Evolutionary conservation across 2,797 vertebrate species (phyloP).

Genomic region (Tangara arthus): DNA sequence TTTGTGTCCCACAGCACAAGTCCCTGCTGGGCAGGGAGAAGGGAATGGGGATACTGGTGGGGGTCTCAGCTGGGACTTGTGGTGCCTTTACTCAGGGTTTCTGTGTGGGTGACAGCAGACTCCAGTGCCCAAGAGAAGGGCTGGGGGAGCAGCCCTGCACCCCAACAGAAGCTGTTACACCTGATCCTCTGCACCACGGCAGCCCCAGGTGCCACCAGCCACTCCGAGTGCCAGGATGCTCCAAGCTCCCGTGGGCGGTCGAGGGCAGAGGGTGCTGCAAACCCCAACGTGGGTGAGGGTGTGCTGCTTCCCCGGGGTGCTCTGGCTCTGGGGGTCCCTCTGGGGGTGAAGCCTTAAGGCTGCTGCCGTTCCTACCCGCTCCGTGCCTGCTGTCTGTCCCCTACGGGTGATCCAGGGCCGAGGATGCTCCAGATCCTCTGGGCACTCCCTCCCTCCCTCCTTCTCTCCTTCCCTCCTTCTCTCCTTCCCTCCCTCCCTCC

Average conservation of each 20-base stretch:
- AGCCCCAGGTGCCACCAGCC: not conserved
- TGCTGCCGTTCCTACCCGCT: not conserved
- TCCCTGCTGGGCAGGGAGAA: not conserved
- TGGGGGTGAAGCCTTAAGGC: not conserved
- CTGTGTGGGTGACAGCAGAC: not conserved
- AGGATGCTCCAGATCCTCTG: not conserved
- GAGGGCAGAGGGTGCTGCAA: not conserved
- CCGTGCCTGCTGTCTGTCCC: not conserved
- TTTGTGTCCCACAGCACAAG: not conserved
- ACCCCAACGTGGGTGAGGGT: fast-evolving
- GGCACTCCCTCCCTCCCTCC: not conserved
- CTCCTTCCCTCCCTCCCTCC: too few relatives aligned
- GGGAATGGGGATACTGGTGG: too few relatives aligned
- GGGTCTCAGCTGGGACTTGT: not conserved
- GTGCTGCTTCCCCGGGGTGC: not conserved
- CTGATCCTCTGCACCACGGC: not conserved
- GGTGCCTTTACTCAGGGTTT: not conserved
- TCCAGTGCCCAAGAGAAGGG: not conserved
- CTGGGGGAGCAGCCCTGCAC: not conserved
- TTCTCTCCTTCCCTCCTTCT: too few relatives aligned
- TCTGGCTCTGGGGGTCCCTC: not conserved
- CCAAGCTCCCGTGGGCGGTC: not conserved
- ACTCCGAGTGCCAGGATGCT: not conserved
- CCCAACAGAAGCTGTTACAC: fast-evolving
- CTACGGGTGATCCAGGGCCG: not conserved